Percentiles rank a stretch among this genome's conserved stretches.
Conservation (phyloP, 2,888 invertebrate species). For the Aproaerema taeniolella region DNA sequence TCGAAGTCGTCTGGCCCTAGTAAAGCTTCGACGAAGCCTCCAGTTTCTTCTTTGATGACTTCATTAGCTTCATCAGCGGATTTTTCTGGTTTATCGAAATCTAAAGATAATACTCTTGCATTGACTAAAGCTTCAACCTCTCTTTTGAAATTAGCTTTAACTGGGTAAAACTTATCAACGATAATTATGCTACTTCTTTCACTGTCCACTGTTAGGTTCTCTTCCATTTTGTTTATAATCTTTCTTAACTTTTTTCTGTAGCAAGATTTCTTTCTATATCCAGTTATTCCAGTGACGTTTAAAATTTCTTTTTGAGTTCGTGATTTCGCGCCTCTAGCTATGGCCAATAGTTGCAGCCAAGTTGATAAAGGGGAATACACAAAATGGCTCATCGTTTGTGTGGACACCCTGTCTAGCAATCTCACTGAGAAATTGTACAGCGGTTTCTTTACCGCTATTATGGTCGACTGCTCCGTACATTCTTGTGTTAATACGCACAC, state of each 20-base stretch:
- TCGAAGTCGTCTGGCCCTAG: constrained; percentile 38
- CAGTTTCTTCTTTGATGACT: constrained; percentile 29
- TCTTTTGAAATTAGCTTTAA: constrained; percentile 34
- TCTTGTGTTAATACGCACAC: constrained; percentile 24
- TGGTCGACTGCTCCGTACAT: constrained; percentile 32
- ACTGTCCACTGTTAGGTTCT: constrained; percentile 28
- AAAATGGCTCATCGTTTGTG: constrained; percentile 44
- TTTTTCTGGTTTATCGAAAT: constrained; percentile 33
- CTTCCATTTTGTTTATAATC: constrained; percentile 34
- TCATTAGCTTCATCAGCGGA: constrained; percentile 36
- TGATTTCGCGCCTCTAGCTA: constrained; percentile 47
- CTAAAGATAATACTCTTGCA: constrained; percentile 33
- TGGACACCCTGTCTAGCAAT: constrained; percentile 42
- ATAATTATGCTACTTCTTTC: constrained; percentile 38
- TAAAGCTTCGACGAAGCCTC: constrained; percentile 21
- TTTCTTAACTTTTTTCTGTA: constrained; percentile 36
- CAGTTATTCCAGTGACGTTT: constrained; percentile 38
- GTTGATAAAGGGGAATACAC: constrained; percentile 52
- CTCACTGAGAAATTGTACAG: constrained; percentile 47
- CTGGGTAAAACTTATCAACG: constrained; percentile 36
- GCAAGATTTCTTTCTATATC: constrained; percentile 31
- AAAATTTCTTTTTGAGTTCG: constrained; percentile 40
- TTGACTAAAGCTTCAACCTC: constrained; percentile 34
- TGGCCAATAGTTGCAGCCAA: constrained; percentile 47
- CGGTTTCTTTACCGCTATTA: constrained; percentile 31